phyloP scores from a whole-genome alignment of 2,797 vertebrate species.

The Halcyon smyrnensis region DNA sequence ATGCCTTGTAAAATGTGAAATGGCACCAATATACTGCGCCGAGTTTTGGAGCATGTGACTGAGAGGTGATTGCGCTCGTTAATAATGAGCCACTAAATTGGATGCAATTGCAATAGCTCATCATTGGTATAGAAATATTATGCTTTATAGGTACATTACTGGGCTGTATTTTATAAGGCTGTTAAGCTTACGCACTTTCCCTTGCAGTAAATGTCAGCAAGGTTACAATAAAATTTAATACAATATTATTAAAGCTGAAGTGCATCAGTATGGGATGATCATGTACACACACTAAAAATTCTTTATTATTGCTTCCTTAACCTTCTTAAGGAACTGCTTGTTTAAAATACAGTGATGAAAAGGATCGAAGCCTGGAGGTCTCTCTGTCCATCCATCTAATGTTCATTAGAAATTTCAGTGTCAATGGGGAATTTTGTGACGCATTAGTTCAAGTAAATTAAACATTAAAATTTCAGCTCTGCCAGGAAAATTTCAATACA shows the following conservation, averaged over 20 bases:
- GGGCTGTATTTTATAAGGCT: conserved; percentile 67
- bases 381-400: conserved; percentile 15
- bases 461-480: conserved; percentile 46
- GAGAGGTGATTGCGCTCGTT: conserved; percentile 52
- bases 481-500: conserved; percentile 79
- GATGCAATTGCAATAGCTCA: conserved; percentile 65
- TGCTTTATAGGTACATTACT: conserved; percentile 68
- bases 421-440: conserved; percentile 51
- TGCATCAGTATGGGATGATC: conserved; percentile 57
- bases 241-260: conserved; percentile 68
- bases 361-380: conserved; percentile 63
- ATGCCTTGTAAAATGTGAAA: conserved; percentile 49
- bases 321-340: conserved; percentile 59
- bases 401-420: conserved; percentile 46
- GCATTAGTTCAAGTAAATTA: conserved; percentile 70
- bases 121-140: conserved; percentile 62
- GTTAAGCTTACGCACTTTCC: conserved; percentile 55
- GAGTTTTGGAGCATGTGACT: conserved; percentile 19
- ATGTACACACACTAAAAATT: conserved; percentile 44
- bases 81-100: conserved; percentile 67
- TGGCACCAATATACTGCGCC: neutral
- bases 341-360: conserved; percentile 18
- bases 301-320: conserved; percentile 64
- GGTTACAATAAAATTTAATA: conserved; percentile 68
- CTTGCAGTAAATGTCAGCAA: conserved; percentile 58